A percentile compares a stretch with the other conserved stretches of the same genome.
Conservation (phyloP, 1,140 invertebrate genomes). For the Apocrypta bakeri region DNA sequence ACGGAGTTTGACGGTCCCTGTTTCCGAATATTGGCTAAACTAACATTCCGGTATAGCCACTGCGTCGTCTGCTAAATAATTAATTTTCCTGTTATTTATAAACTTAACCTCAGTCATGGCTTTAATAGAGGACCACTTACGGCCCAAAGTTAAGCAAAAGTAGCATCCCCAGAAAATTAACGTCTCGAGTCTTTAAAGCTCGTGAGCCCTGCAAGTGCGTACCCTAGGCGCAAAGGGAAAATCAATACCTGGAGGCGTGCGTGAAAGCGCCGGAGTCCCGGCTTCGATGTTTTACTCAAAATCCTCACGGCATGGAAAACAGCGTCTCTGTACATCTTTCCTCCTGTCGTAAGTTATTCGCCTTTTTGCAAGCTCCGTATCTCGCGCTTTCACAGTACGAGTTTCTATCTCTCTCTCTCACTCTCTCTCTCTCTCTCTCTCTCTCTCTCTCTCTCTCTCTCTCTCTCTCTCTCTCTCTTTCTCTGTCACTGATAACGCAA, state of each 20-base stretch:
- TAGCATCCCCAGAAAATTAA: too few relatives aligned
- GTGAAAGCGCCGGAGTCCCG: constrained; percentile 12
- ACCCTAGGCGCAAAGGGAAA: too few relatives aligned
- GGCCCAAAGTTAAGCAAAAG: too few relatives aligned
- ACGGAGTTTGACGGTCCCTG: too few relatives aligned
- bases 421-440: too few relatives aligned
- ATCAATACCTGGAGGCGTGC: constrained; percentile 35
- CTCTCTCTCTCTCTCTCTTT: too few relatives aligned
- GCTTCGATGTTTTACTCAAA: not conserved
- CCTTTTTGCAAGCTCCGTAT: not conserved
- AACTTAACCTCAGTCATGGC: not conserved
- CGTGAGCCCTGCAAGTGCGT: not conserved
- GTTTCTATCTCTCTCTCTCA: not conserved
- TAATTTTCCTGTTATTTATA: not conserved
- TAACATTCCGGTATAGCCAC: too few relatives aligned
- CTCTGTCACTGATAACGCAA: too few relatives aligned
- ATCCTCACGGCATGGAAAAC: not conserved
- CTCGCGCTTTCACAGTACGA: not conserved
- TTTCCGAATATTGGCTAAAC: too few relatives aligned
- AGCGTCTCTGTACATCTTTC: constrained; percentile 24
- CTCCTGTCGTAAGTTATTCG: not conserved
- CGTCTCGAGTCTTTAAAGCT: not conserved
- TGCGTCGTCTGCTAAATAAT: too few relatives aligned
- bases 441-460: too few relatives aligned
- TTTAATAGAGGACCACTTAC: not conserved